Base-by-base conservation (phyloP, 2,888 invertebrate species). In the Caenorhabditis zanzibari region DNA sequence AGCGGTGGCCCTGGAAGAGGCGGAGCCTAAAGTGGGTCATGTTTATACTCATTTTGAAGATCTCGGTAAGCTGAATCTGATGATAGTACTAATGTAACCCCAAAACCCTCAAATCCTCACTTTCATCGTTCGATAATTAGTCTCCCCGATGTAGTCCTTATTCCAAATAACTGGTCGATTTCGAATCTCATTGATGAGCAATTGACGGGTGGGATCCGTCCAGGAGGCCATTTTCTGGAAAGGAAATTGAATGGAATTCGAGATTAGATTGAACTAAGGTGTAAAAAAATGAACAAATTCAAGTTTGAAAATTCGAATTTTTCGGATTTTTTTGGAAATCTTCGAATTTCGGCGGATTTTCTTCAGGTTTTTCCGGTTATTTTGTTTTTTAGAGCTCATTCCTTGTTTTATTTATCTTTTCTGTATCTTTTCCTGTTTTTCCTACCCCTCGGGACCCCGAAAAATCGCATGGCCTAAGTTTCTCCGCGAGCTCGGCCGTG, bases 141-240 rank as follows among this genome's bases (percentile, higher is more conserved):
- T 58, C 32, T 83, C 83, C 10, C 58, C 58, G 2, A 56, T 19
- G 22, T 64, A 75, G 28, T 59, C 71, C 22, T 80, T 79, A 26
- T 83, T 75, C 83, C 83, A 83, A 6, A 84, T 61, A 3, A 84
- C 54, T n/a, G 69, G 72, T 16, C 72, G 59, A 64, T 56, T 58
- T 47, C 73, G 73, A 14, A 87, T 84, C n/a, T 75, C 77, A 26
- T 32, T 58, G n/a, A 88, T 88, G 16, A 88, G 74, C 47, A 56
- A 82, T 22, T 86, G 85, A 28, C 88, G 81, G 5, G 87, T 86
- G 3, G 85, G 84, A 68, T 88, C 88, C 16, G 88, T 88, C 88
- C 88, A 88, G 14, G 84, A 80, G 5, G 88, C 87, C 87, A 88
- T 88, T 32, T 28, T 49, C 74, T 74, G 71, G 28, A 82, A 38